These are phyloP conservation scores for Chlorops oryzae DNA, from an alignment of 1,140 invertebrate genomes.

Conservation along the genomic window DNA sequence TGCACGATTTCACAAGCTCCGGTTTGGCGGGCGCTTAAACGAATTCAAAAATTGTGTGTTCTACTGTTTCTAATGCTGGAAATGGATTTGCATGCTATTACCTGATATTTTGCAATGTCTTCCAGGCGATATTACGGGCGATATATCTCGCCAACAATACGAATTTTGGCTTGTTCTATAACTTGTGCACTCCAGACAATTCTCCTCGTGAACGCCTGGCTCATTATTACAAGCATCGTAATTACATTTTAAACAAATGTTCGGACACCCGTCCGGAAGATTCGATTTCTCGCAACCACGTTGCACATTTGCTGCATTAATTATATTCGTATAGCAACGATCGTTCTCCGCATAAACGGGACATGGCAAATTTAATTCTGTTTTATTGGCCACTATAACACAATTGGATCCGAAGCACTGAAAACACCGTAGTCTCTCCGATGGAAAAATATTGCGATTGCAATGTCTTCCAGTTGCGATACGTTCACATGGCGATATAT, in stretches of 20 bases:
- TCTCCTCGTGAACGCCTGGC: constrained; percentile 24
- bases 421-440: constrained; percentile 32
- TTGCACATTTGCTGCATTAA: constrained; percentile 26
- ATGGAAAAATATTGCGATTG: constrained; percentile 33
- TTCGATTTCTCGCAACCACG: constrained; percentile 34
- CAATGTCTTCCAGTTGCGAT: constrained; percentile 33
- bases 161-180: constrained; percentile 19
- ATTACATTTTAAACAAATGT: constrained; percentile 41
- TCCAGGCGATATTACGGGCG: no score
- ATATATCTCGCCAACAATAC: constrained; percentile 24
- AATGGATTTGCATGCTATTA: neutral
- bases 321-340: constrained; percentile 36
- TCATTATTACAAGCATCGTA: constrained; percentile 37
- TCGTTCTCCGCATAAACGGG: constrained; percentile 28
- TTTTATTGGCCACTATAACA: constrained; percentile 26
- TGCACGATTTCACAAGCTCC: constrained; percentile 22
- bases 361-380: constrained; percentile 27
- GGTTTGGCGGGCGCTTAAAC: constrained; percentile 8
- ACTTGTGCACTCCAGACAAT: constrained; percentile 29
- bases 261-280: constrained; percentile 23
- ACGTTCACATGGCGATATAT: constrained; percentile 32
- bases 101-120: no score
- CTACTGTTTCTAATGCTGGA: neutral
- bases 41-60: neutral
- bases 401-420: constrained; percentile 32